These are phyloP conservation scores for Diuraphis noxia DNA, from an alignment of 1,140 invertebrate species.

Conservation along the genomic window DNA sequence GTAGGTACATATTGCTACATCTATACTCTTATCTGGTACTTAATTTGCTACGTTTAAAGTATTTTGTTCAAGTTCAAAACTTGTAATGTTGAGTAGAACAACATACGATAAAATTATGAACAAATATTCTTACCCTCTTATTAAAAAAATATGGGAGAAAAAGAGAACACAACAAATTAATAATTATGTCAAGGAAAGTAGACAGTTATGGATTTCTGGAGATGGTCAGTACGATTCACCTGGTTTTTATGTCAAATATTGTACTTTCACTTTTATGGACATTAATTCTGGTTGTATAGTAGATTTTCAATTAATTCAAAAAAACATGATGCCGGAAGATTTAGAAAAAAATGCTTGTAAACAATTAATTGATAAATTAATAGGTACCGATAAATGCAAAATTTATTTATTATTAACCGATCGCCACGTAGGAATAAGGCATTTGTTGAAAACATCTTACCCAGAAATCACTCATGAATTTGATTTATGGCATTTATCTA, in stretches of 20 bases:
- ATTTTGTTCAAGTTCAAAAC: background rate
- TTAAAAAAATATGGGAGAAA: background rate
- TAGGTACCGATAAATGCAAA: background rate
- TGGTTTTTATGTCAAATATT: conserved; percentile 29
- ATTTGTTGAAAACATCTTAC: background rate
- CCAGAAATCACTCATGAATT: background rate
- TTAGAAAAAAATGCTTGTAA: conserved; percentile 31
- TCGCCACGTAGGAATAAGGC: background rate
- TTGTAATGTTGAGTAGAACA: background rate
- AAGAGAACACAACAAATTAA: background rate
- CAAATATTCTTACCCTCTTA: background rate
- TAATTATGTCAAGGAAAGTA: background rate
- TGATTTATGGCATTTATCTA: conserved; percentile 38
- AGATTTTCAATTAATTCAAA: conserved; percentile 22
- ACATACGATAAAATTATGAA: conserved; percentile 11
- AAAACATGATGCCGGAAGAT: background rate
- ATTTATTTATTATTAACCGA: conserved; percentile 8
- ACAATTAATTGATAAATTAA: background rate
- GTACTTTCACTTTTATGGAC: conserved; percentile 26
- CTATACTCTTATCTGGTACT: background rate
- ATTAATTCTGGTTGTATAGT: background rate
- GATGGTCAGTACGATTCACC: conserved; percentile 30
- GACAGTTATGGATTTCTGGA: conserved; percentile 14
- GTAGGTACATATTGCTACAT: background rate
- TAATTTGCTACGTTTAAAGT: background rate